Evolutionary conservation across 2,113 vertebrate genomes (phyloP).

Genomic region (Psammodynastes pulverulentus): DNA sequence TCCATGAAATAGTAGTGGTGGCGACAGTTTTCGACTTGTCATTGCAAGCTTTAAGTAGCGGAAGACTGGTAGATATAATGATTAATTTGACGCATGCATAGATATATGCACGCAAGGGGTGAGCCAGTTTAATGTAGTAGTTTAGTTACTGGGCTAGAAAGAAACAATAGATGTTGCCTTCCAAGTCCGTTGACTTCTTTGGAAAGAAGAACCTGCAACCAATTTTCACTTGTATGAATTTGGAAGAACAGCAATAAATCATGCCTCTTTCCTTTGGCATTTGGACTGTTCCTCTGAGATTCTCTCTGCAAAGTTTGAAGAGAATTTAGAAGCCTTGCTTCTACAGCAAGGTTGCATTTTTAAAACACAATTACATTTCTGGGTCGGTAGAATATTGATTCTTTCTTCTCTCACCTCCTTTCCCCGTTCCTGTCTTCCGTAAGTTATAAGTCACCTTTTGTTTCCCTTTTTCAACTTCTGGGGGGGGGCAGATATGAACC

Average conservation of each 20-base stretch:
- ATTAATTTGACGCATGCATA: background rate
- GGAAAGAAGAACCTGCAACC: background rate
- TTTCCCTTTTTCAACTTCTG: background rate
- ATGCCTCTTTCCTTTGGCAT: background rate
- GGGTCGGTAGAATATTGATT: background rate
- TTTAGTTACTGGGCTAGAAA: background rate
- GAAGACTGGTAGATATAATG: background rate
- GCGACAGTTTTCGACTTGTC: background rate
- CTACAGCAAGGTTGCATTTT: background rate
- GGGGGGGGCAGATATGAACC: background rate
- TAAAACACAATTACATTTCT: conserved; percentile 30
- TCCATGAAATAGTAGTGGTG: conserved; percentile 1
- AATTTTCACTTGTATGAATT: background rate
- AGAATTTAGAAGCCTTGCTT: conserved; percentile 23
- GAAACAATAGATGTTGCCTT: accelerated
- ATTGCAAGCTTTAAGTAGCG: background rate
- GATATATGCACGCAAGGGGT: background rate
- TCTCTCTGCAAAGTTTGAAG: background rate
- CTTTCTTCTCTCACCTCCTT: background rate
- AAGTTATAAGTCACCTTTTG: background rate
- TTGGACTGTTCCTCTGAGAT: background rate
- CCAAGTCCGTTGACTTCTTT: background rate
- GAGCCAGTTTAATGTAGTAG: background rate
- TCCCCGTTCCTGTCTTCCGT: background rate
- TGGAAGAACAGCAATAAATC: background rate